Base-by-base conservation (phyloP, 2,888 invertebrate species). In the Tipula unca region DNA sequence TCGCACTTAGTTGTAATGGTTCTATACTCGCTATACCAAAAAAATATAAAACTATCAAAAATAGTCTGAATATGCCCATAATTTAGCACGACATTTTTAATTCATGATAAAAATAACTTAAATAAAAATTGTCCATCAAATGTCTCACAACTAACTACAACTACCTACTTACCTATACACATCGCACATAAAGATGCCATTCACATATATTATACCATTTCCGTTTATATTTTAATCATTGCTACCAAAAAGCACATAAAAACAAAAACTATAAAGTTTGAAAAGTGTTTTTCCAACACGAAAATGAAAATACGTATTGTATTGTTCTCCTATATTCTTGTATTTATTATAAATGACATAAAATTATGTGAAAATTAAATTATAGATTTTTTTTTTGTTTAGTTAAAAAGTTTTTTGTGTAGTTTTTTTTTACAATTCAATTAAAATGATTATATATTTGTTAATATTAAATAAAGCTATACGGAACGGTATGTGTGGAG, bases 281-380 rank as follows among this genome's bases (percentile, higher is more conserved):
- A 69, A 69, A 69, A 69, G 69, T 69, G 69, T 69, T 69, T 69
- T 69, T 69, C 69, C 69, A 69, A 69, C 69, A 69, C 69, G 69
- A 69, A 69, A 69, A 69, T 69, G 69, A 69, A 69, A 69, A 69
- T 69, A 69, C 10, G 69, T 69, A 69, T 69, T 69, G 25, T 69
- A 25, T 69, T 69, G 25, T 54, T 3, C 48, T 54, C 48, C 39
- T 39, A 1, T 17, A 48, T 54, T 6, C 6, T 17, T 54, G 48
- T 20, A 69, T 69, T 69, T 69, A 69, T 69, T 69, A 69, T 69
- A 69, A 69, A 69, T 69, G 69, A 69, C 69, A 69, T 69, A 69
- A 69, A 69, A 69, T 69, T 69, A 69, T 69, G 13, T 69, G 69
- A 69, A 69, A 69, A 69, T 69, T 69, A 69, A 69, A 69, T 69